Base-by-base conservation (phyloP, 2,888 invertebrate species). In the Hydroisotoma schaefferi region DNA sequence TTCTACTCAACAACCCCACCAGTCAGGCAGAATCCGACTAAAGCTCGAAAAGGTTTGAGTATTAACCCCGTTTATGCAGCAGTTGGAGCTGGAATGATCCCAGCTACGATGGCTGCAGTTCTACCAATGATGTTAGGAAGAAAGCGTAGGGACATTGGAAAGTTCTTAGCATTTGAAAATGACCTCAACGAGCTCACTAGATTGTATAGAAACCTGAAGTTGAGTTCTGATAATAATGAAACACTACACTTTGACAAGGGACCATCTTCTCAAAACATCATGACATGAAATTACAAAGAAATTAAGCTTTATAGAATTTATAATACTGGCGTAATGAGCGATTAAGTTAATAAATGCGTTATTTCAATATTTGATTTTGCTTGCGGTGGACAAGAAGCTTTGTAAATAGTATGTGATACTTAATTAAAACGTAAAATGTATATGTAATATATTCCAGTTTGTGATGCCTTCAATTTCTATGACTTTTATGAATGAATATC, bases 61-160 rank as follows among this genome's bases (percentile, higher is more conserved):
- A 54, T 69, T 29, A 69, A 69, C 43, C 69, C 71, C 6, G 66
- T 71, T 10, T 63, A 63, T 48, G 67, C 71, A 1, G 69, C 71
- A 1, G 65, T 71, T 18, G 68, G 69, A 6, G 71, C 71, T 6
- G 71, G 71, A 0, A 69, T 67, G 59, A 59, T 63, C 18, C 63
- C 63, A 2, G 67, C 68, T 2, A 65, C 67, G 15, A 59, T 70
- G 51, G 70, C 68, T 15, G 66, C 68, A 10, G 65, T 69, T 20
- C 58, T 71, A 25, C 69, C 69, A 22, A 68, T 68, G 65, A 55
- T 65, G 12, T 37, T 71, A 20, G 71, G 71, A 55, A 61, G 65
- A 44, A 63, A 57, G 26, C 58, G 65, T 57, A 57, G 63, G 40
- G 49, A 59, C 48, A 25, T 29, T 51, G 8, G 33, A 15, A 18